phyloP scores from a whole-genome alignment of 2,113 vertebrate genomes.

The Probosciger aterrimus region DNA sequence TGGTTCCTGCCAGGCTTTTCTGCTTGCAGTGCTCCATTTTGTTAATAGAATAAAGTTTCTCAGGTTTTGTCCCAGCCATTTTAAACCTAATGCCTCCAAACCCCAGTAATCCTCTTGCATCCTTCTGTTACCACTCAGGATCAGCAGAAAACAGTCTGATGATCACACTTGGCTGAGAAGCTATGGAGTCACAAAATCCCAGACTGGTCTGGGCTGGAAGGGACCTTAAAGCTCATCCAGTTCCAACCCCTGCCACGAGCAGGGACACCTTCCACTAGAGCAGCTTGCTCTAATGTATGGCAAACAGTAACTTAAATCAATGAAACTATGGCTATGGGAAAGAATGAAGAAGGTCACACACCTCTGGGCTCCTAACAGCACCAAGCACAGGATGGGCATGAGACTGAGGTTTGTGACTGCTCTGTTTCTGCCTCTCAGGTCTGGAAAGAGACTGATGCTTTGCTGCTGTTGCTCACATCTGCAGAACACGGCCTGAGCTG shows the following conservation, averaged over 20 bases:
- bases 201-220: neutral
- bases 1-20: neutral
- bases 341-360: neutral
- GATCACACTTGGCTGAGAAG: neutral
- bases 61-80: neutral
- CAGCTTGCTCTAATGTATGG: neutral
- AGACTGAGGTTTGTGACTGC: neutral
- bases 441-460: neutral
- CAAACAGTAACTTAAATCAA: neutral
- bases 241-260: neutral
- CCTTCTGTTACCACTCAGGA: neutral
- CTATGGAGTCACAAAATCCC: neutral
- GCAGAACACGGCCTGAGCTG: fast-evolving
- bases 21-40: neutral
- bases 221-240: neutral
- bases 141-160: neutral
- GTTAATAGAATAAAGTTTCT: neutral
- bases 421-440: neutral
- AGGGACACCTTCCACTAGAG: neutral
- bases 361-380: neutral
- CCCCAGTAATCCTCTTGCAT: neutral
- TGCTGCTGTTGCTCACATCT: neutral
- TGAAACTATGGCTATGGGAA: neutral
- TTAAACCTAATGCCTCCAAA: neutral
- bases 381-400: too few relatives aligned